Base-by-base conservation (phyloP, 2,797 vertebrate species). In the Trichosurus vulpecula region DNA sequence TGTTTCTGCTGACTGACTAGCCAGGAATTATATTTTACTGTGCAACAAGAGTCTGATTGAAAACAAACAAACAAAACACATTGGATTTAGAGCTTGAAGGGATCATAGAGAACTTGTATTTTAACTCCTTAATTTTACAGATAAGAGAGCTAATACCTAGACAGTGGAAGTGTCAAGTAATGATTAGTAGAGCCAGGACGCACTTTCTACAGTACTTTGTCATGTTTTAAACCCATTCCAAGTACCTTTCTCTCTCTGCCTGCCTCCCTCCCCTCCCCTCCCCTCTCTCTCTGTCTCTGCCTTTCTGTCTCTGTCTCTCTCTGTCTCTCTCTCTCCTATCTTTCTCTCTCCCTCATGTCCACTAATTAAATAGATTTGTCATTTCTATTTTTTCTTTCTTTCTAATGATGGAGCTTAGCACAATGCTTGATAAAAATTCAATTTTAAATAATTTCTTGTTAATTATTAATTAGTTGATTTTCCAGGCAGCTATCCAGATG, bases 311-410 rank as follows among this genome's bases (percentile, higher is more conserved):
- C 41, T 19, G 52, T 11, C 4, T 54, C 93, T 14, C 5, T 54
- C 52, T 54, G 93, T 95, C 35, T 30, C 52, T 52, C 52, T 54
- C 12, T 9, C 30, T 30, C 11, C 56, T 58, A 6, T 11, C 57
- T 25, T 5, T 6, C 5, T 27, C 52, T 54, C 91, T 2, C 0
- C 6, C 11, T 0, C 0, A 0, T 56, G 10, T 95, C 41, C 0
- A 90, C 3, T 61, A 95, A 94, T 94, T 93, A 92, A 90, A 9
- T 30, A 31, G 3, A 61, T 61, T 35, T 35, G 11, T 61, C 12
- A 13, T 35, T 35, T 61, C 2, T 30, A 30, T 58, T 30, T 30
- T 54, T 53, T n/a, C 52, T 30, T 57, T 57, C 29, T 66, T 66
- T n/a, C 12, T n/a, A 66, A 66, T 66, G 13, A 66, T 3, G 66